Conservation (phyloP, 1,140 invertebrate species). For the Cydia fagiglandana region DNA sequence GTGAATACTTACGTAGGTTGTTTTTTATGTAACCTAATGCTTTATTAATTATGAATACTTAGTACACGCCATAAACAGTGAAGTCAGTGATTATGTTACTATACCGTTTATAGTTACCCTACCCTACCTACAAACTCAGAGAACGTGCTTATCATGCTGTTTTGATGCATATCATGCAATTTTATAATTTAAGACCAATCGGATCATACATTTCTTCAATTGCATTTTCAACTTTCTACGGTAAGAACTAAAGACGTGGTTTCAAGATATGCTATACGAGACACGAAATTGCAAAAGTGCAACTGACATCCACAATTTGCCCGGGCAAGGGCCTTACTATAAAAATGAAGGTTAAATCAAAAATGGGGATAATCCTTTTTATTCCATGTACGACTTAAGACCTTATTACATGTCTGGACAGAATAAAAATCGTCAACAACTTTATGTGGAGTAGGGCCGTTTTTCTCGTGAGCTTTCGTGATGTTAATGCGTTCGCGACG, state of each 20-base stretch:
- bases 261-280: background rate
- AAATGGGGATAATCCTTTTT: background rate
- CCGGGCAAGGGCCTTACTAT: conserved; percentile 13
- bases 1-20: no score
- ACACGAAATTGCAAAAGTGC: background rate
- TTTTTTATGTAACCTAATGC: no score
- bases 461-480: background rate
- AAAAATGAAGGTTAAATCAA: background rate
- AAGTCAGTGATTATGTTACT: no score
- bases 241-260: background rate
- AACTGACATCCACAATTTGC: conserved; percentile 4
- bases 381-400: background rate
- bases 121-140: background rate
- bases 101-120: background rate
- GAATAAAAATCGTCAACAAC: background rate
- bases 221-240: background rate
- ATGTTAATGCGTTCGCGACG: conserved; percentile 30
- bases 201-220: background rate
- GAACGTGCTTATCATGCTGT: background rate
- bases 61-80: no score
- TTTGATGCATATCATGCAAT: background rate
- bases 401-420: background rate
- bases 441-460: background rate
- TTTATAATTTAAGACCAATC: background rate
- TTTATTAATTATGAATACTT: no score